Evolutionary conservation across 2,888 invertebrate species (phyloP), one percentile per base, ranked within the genome.

Genomic region (Galerucella nymphaeae): DNA sequence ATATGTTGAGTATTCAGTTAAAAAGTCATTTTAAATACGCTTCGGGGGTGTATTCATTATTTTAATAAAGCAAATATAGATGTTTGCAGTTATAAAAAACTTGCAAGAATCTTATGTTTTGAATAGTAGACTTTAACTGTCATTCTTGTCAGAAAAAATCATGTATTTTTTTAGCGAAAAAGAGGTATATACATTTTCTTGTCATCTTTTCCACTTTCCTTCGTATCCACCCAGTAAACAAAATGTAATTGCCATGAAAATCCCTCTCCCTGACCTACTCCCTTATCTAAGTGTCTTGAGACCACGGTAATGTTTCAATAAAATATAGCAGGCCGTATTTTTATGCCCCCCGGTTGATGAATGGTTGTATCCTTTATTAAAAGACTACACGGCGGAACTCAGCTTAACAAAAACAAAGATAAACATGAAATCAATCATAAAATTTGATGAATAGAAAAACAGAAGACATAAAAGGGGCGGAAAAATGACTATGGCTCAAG

Each of bases 271-370:
- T 38, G 23, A 59, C 38, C 59, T 38, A 38, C 59, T 59, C 38
- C 38, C 59, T 59, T 59, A 59, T 59, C 59, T 30, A 10, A 38
- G 59, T 59, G 30, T 59, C 59, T 59, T 59, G 59, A 59, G 59
- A 59, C 59, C 59, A 38, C 30, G n/a, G 59, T 59, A 38, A 30
- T 59, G 59, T 30, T 59, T 59, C 59, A 59, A 59, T 59, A 59
- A 59, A 59, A 59, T 59, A 59, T 59, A 59, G 59, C 9, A 59
- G 59, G 59, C 38, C 59, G 59, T 59, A 58, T 59, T 59, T 59
- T 59, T 59, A 59, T 59, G 59, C 59, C 30, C 59, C 10, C 30
- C n/a, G 59, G 59, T 59, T 59, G 59, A 59, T 59, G 38, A 59
- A 59, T 59, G 59, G 38, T 16, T 59, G 59, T 59, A 59, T 59